These are phyloP conservation scores for Ooceraea biroi DNA, from an alignment of 1,140 invertebrate species.

Conservation along the genomic window DNA sequence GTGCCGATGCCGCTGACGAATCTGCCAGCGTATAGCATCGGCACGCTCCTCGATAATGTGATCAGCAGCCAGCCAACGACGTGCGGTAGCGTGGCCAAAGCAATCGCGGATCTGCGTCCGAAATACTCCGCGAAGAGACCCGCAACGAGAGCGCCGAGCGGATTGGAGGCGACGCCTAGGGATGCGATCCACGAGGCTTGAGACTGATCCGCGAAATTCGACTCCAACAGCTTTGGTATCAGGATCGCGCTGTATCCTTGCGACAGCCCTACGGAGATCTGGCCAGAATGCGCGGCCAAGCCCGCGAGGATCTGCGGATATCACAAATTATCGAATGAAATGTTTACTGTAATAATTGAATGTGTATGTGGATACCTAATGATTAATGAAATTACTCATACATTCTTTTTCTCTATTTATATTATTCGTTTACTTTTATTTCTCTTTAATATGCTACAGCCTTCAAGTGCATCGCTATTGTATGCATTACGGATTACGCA, in stretches of 20 bases:
- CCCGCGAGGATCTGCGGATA: constrained; percentile 89
- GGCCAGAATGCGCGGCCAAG: constrained; percentile 90
- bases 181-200: constrained; percentile 91
- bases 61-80: constrained; percentile 92
- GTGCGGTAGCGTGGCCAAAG: constrained; percentile 91
- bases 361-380: neutral
- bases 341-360: neutral
- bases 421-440: neutral
- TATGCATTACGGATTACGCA: neutral
- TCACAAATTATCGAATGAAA: neutral
- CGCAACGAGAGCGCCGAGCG: constrained; percentile 89
- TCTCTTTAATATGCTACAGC: neutral
- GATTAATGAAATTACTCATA: neutral
- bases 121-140: constrained; percentile 90
- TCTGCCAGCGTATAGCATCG: constrained; percentile 89
- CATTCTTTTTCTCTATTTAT: neutral
- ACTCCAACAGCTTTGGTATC: constrained; percentile 88
- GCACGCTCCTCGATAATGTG: constrained; percentile 87
- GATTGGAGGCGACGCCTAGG: constrained; percentile 91
- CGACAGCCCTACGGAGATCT: constrained; percentile 91
- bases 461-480: neutral
- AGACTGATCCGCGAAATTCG: constrained; percentile 86
- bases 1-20: constrained; percentile 91
- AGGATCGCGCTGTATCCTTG: constrained; percentile 92
- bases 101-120: constrained; percentile 90